phyloP scores from a whole-genome alignment of 2,113 vertebrate species.

The Loxodonta africana region DNA sequence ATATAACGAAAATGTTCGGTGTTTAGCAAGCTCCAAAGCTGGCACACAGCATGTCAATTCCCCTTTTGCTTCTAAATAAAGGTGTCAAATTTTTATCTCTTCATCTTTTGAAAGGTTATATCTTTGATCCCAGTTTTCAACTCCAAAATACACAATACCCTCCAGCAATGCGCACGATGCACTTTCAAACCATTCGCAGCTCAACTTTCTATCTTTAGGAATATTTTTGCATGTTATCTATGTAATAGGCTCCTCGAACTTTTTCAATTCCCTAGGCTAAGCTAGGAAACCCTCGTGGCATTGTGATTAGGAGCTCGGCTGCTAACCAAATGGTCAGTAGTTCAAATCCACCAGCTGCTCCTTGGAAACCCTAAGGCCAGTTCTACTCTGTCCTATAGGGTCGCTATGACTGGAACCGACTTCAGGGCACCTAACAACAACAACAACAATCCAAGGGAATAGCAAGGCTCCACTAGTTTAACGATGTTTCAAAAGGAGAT shows the following conservation, averaged over 20 bases:
- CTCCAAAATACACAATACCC: neutral
- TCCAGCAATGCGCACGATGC: neutral
- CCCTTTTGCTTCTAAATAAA: neutral
- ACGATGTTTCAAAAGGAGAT: constrained; percentile 36
- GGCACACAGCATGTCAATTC: neutral
- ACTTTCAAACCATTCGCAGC: neutral
- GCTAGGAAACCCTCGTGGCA: too few species aligned
- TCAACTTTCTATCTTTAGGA: neutral
- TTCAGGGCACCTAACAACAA: too few species aligned
- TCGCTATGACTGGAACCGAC: too few species aligned
- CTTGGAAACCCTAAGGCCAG: too few species aligned
- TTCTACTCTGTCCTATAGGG: too few species aligned
- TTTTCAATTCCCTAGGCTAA: neutral
- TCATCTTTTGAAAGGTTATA: constrained; percentile 13
- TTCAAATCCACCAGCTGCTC: too few species aligned
- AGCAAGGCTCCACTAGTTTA: neutral
- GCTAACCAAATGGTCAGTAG: too few species aligned
- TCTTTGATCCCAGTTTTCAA: constrained; percentile 42
- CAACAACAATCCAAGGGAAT: neutral
- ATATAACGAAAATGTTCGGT: neutral
- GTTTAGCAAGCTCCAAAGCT: neutral
- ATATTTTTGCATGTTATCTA: constrained; percentile 4
- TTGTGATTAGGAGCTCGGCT: too few species aligned
- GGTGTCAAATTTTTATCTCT: neutral
- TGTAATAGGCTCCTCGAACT: neutral